Evolutionary conservation across 2,113 vertebrate species (phyloP).

Genomic region (Elanus axillaris): DNA sequence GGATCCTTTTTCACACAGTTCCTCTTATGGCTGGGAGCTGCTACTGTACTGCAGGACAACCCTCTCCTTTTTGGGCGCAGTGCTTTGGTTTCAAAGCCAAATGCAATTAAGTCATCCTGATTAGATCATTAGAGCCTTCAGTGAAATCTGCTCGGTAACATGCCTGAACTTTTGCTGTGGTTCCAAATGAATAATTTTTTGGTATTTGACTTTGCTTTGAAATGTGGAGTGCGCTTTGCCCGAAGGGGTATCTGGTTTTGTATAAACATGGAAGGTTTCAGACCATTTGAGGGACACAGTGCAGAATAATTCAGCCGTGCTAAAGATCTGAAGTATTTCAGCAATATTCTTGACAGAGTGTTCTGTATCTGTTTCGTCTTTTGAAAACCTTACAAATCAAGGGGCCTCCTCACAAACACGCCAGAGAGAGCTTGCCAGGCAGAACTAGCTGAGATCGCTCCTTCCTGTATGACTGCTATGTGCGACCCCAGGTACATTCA

Average conservation of each 20-base stretch:
- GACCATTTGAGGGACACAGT: not conserved
- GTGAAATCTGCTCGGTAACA: constrained; percentile 43
- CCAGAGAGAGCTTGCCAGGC: not conserved
- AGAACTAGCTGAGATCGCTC: not conserved
- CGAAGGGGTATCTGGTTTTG: constrained; percentile 35
- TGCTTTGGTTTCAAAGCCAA: constrained; percentile 36
- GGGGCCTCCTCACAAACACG: not conserved
- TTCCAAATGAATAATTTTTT: constrained; percentile 57
- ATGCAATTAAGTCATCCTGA: constrained; percentile 34
- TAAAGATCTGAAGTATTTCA: not conserved
- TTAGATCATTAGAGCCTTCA: constrained; percentile 55
- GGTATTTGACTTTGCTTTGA: constrained; percentile 64
- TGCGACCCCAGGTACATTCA: not conserved
- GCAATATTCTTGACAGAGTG: not conserved
- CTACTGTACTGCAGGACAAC: not conserved
- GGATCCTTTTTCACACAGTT: not conserved
- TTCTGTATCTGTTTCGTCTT: not conserved
- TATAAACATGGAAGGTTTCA: constrained; percentile 47
- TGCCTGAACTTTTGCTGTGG: constrained; percentile 42
- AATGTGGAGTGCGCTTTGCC: constrained; percentile 31
- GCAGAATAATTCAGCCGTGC: not conserved
- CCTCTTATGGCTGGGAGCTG: not conserved
- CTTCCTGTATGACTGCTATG: not conserved
- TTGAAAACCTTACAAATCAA: not conserved
- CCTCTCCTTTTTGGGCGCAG: not conserved